Percentiles rank a stretch among this genome's conserved stretches.
Evolutionary conservation across 2,113 vertebrate species (phyloP).

Genomic region (Rhegmatorhina hoffmannsi): DNA sequence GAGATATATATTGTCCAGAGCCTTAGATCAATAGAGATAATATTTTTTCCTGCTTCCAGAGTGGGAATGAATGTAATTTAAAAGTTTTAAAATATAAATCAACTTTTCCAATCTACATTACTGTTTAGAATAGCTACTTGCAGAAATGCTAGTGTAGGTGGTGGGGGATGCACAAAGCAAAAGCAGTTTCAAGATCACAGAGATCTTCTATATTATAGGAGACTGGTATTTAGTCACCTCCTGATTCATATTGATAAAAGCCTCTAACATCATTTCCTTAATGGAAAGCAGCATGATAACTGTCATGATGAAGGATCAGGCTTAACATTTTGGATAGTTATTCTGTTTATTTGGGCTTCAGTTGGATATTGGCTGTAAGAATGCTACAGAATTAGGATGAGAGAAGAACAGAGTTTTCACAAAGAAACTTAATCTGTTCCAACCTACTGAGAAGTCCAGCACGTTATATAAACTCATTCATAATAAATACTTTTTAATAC

Average conservation of each 20-base stretch:
- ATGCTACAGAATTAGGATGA: constrained; percentile 49
- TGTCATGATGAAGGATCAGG: neutral
- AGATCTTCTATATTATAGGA: neutral
- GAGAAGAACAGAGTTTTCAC: constrained; percentile 28
- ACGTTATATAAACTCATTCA: neutral
- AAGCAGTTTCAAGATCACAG: neutral
- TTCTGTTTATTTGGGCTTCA: constrained; percentile 45
- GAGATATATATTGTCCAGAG: neutral
- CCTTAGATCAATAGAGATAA: neutral
- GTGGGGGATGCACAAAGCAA: neutral
- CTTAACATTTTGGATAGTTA: neutral
- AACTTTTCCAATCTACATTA: neutral
- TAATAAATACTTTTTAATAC: neutral
- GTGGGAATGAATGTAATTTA: neutral
- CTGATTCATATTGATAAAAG: neutral
- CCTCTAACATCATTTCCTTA: neutral
- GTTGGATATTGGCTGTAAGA: constrained; percentile 36
- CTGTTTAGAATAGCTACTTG: neutral
- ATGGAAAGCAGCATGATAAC: neutral
- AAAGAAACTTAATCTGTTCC: constrained; percentile 24
- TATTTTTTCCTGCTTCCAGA: neutral
- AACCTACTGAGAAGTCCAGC: neutral
- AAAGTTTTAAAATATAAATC: neutral
- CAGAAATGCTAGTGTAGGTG: neutral
- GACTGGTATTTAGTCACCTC: neutral